A percentile compares a stretch with the other conserved stretches of the same genome.
These are phyloP conservation scores for Balearica regulorum DNA, from an alignment of 2,797 vertebrate species.

Conservation along the genomic window DNA sequence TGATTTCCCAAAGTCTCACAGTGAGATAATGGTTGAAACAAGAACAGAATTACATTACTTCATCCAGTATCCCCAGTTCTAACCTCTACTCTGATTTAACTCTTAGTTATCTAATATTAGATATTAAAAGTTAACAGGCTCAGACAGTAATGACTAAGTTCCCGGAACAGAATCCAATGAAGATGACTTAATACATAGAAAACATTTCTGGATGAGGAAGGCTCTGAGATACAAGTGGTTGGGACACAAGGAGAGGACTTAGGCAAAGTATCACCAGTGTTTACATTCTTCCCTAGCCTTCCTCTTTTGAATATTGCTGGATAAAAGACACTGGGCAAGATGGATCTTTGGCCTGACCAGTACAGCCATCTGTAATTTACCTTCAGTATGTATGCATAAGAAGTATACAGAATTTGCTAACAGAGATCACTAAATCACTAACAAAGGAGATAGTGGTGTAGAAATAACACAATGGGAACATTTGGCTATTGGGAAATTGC, in stretches of 20 bases:
- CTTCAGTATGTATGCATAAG: not conserved
- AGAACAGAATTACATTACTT: not conserved
- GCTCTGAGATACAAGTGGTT: not conserved
- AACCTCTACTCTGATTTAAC: not conserved
- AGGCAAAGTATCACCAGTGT: not conserved
- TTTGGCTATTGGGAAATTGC: not conserved
- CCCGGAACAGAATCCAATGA: not conserved
- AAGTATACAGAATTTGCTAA: not conserved
- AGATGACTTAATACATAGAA: not conserved
- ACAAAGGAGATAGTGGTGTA: not conserved
- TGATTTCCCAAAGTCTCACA: not conserved
- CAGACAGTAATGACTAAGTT: not conserved
- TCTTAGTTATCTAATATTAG: not conserved
- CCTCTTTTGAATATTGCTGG: not conserved
- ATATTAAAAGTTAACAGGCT: not conserved
- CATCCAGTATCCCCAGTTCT: not conserved
- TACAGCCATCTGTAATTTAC: not conserved
- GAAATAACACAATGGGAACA: not conserved
- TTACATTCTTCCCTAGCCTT: not conserved
- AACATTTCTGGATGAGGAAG: not conserved
- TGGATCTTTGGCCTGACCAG: not conserved
- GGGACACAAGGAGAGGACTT: not conserved
- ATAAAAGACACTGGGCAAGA: not conserved
- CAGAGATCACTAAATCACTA: not conserved
- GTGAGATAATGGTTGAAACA: conserved; percentile 14